Evolutionary conservation across 2,888 invertebrate species (phyloP), one percentile per base, ranked within the genome.

Genomic region (Leptothorax acervorum): DNA sequence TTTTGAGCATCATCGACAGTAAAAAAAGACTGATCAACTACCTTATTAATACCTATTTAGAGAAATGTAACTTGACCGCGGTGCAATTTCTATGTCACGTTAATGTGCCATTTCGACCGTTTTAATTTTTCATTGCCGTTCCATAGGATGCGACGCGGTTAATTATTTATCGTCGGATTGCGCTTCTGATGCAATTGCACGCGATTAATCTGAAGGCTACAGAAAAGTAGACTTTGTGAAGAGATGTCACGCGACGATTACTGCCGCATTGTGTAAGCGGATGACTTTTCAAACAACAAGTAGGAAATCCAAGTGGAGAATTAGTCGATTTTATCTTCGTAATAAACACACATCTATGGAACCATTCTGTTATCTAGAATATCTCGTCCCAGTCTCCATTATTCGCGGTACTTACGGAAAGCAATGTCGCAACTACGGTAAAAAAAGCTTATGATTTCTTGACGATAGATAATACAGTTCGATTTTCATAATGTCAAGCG

Each of bases 121-220:
- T 71, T 18, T 53, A 39, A 55, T 55, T 71, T 55, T 39, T 71
- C 1, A 70, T 51, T 55, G 6, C 2, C 15, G 1, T 18, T 51
- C 2, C 12, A 11, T 35, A 18, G 15, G 15, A 73, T 15, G 5
- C 18, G 5, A 73, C 23, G 3, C 11, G 6, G 39, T 28, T 6
- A 15, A 73, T 60, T 57, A 74, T 60, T 74, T 74, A 15, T 45
- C 12, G 12, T 60, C 9, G 18, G n/a, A 74, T 65, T 39, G 18
- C 60, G 28, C 35, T 63, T 2, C 31, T 15, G n/a, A 73, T 28
- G 28, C n/a, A 65, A 76, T 8, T 28, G 2, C 18, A 39, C 51
- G 39, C 51, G 11, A 23, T 65, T 66, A 76, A 65, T 53, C 9
- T 18, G 65, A 76, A 76, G 65, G 65, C 18, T 35, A 28, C 8